Evolutionary conservation across 2,113 vertebrate species (phyloP).

Genomic region (Neolamprologus modestus): DNA sequence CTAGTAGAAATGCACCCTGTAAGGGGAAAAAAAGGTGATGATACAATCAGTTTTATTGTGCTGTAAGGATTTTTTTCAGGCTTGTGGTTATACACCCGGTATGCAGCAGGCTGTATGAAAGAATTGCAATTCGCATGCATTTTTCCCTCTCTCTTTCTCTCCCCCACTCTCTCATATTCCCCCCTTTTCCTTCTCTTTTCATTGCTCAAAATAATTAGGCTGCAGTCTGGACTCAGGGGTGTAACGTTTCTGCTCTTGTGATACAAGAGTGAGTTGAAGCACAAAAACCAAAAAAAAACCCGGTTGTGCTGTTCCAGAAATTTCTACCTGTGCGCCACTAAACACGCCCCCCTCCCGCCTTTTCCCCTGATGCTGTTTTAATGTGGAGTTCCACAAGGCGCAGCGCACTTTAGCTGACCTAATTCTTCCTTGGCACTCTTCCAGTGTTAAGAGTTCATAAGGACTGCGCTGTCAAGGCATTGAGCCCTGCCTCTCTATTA

Average conservation of each 20-base stretch:
- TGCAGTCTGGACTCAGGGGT: conserved; percentile 60
- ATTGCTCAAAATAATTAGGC: conserved; percentile 69
- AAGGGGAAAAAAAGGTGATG: conserved; percentile 75
- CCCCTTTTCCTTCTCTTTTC: conserved; percentile 37
- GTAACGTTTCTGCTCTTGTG: conserved; percentile 54
- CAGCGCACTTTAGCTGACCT: conserved; percentile 67
- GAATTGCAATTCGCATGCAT: conserved; percentile 64
- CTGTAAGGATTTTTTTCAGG: conserved; percentile 70
- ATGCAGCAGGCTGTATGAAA: conserved; percentile 68
- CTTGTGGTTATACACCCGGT: conserved; percentile 62
- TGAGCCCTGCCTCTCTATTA: conserved; percentile 39
- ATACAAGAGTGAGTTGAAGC: conserved; percentile 18
- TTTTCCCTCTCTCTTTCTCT: neutral
- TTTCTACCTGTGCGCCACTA: conserved; percentile 58
- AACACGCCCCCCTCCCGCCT: neutral
- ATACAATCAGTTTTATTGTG: conserved; percentile 74
- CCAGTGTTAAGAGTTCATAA: conserved; percentile 62
- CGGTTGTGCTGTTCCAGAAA: conserved; percentile 54
- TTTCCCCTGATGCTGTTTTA: conserved; percentile 53
- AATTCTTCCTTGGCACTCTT: conserved; percentile 66
- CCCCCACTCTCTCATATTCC: neutral
- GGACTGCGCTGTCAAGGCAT: conserved; percentile 56
- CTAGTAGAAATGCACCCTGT: conserved; percentile 65
- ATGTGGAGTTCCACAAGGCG: conserved; percentile 58
- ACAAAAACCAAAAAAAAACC: neutral